phyloP scores from a whole-genome alignment of 2,888 invertebrate species.

The Incurvaria masculella region DNA sequence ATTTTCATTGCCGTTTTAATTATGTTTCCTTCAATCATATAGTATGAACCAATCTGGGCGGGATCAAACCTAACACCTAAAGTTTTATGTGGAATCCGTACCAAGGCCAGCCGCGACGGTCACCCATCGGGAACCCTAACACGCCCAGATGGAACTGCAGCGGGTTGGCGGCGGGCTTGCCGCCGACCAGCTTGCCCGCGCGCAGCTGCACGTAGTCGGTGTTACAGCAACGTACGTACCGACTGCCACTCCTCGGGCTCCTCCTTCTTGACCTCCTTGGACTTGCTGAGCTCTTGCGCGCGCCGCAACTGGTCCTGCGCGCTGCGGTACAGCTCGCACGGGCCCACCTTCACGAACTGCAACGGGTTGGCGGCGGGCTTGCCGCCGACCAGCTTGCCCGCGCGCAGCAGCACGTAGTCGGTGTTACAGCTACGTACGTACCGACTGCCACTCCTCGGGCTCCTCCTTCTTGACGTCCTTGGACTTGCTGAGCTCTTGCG shows the following conservation, averaged over 20 bases:
- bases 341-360: conserved; percentile 79
- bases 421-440: conserved; percentile 50
- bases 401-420: conserved; percentile 49
- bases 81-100: too few species aligned
- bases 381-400: conserved; percentile 68
- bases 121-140: too few species aligned
- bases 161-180: conserved; percentile 83
- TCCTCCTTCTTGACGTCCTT: conserved; percentile 79
- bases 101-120: too few species aligned
- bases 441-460: conserved; percentile 91
- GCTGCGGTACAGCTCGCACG: conserved; percentile 80
- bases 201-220: conserved; percentile 50
- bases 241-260: conserved; percentile 91
- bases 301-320: conserved; percentile 83
- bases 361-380: conserved; percentile 85
- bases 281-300: conserved; percentile 80
- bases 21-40: too few species aligned
- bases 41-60: too few species aligned
- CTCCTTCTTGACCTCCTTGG: conserved; percentile 75
- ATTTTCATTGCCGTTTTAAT: too few species aligned
- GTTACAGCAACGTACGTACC: conserved; percentile 59
- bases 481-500: conserved; percentile 80
- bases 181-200: conserved; percentile 66
- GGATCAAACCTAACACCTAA: too few species aligned
- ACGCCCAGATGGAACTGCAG: too few species aligned